phyloP scores from a whole-genome alignment of 2,113 vertebrate genomes.

The Poeciliopsis prolifica region DNA sequence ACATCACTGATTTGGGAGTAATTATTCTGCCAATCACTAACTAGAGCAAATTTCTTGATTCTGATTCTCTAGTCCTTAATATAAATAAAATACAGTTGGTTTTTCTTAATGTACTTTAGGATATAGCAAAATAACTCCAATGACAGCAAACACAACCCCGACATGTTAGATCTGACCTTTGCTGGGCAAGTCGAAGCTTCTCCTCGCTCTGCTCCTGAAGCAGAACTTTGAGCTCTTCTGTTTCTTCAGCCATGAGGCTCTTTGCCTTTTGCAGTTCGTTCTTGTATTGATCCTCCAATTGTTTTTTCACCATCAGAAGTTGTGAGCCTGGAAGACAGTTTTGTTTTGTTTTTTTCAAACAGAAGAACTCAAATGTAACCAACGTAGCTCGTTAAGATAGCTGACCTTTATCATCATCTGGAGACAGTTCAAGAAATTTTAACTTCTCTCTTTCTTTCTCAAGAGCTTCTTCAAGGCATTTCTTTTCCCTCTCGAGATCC shows the following conservation, averaged over 20 bases:
- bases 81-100: neutral
- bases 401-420: slow-evolving; percentile 71
- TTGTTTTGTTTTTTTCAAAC: neutral
- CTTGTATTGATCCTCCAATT: slow-evolving; percentile 63
- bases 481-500: slow-evolving; percentile 68
- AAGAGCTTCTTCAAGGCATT: slow-evolving; percentile 68
- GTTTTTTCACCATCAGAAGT: slow-evolving; percentile 53
- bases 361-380: neutral
- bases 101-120: neutral
- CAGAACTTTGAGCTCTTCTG: slow-evolving; percentile 64
- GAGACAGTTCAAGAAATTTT: slow-evolving; percentile 76
- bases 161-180: slow-evolving; percentile 75
- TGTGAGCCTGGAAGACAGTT: slow-evolving; percentile 50
- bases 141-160: neutral
- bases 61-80: neutral
- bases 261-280: slow-evolving; percentile 70
- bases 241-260: slow-evolving; percentile 66
- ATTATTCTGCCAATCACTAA: too few relatives aligned
- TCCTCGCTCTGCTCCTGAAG: slow-evolving; percentile 77
- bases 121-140: neutral
- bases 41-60: too few relatives aligned
- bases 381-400: neutral
- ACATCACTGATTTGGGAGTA: too few relatives aligned
- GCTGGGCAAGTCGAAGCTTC: slow-evolving; percentile 76
- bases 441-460: slow-evolving; percentile 78